Conservation (phyloP, 2,113 vertebrate genomes). For the Lontra canadensis region DNA sequence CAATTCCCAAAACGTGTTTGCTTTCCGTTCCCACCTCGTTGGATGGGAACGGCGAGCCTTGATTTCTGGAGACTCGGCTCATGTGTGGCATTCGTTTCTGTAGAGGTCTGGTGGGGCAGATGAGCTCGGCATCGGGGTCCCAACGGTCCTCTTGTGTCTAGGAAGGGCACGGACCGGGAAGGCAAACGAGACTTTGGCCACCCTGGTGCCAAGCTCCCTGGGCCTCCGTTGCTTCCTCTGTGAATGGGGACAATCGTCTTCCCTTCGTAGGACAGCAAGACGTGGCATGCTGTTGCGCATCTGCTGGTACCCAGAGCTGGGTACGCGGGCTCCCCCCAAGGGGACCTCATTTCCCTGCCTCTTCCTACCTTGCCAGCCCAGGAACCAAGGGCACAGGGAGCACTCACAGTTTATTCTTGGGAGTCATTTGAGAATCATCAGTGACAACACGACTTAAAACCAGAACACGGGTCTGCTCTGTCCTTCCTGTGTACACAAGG, state of each 20-base stretch:
- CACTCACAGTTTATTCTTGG: neutral
- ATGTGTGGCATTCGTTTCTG: neutral
- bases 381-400: neutral
- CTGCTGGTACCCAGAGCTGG: accelerated
- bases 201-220: neutral
- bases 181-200: neutral
- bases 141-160: accelerated
- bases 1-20: accelerated
- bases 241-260: neutral
- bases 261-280: neutral
- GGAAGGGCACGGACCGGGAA: neutral
- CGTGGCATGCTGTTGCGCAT: accelerated
- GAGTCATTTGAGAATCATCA: neutral
- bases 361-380: neutral
- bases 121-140: accelerated
- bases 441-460: accelerated
- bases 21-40: accelerated
- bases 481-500: no score
- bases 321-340: accelerated
- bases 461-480: neutral
- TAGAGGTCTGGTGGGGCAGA: no score
- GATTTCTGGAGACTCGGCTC: neutral
- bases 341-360: accelerated
- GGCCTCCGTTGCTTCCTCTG: neutral
- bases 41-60: accelerated